phyloP scores from a whole-genome alignment of 2,113 vertebrate species.

The Terrapene triunguis region DNA sequence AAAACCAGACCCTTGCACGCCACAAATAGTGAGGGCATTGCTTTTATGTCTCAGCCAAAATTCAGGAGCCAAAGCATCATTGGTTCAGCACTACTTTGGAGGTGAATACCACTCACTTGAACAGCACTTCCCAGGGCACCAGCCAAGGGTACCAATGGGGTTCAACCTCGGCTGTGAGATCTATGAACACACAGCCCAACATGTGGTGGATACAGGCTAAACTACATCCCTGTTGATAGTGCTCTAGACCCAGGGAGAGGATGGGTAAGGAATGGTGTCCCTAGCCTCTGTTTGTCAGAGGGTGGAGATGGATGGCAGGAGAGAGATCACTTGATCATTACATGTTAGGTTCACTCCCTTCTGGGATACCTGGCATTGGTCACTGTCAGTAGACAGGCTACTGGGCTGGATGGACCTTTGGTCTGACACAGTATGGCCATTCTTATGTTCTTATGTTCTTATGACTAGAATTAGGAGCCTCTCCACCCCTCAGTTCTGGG shows the following conservation, averaged over 20 bases:
- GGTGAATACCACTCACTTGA: not conserved
- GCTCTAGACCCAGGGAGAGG: not conserved
- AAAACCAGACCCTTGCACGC: not conserved
- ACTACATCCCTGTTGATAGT: not conserved
- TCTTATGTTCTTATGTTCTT: no score
- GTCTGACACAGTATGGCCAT: no score
- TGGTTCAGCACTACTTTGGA: not conserved
- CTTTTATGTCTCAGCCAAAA: not conserved
- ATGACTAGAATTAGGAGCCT: not conserved
- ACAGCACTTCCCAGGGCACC: not conserved
- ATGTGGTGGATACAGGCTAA: not conserved
- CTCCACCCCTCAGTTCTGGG: not conserved
- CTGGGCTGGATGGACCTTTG: no score
- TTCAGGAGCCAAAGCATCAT: not conserved
- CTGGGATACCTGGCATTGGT: no score
- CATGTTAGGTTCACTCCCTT: no score
- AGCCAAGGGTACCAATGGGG: not conserved
- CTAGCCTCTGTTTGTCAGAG: no score
- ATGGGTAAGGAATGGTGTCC: no score
- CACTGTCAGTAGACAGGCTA: no score
- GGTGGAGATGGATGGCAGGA: no score
- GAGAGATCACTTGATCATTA: no score
- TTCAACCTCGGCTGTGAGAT: not conserved
- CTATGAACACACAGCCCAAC: not conserved
- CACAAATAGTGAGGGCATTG: not conserved